Percentiles rank a stretch among this genome's conserved stretches.
phyloP scores from a whole-genome alignment of 2,888 invertebrate genomes.

The Tholera decimalis region DNA sequence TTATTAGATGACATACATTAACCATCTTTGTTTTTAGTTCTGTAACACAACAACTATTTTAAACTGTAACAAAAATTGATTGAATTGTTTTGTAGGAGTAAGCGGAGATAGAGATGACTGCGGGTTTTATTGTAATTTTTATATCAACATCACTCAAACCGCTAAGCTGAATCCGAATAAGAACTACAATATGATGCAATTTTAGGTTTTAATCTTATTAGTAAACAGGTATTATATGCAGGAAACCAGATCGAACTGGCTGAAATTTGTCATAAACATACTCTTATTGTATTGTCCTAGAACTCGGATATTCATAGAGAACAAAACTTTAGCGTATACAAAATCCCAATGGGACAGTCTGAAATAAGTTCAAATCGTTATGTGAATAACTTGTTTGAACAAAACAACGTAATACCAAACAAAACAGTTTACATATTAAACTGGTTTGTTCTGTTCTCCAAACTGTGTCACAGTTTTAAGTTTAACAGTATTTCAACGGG shows the following conservation, averaged over 20 bases:
- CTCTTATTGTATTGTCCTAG: constrained; percentile 20
- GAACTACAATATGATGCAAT: neutral
- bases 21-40: too few relatives aligned
- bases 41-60: too few relatives aligned
- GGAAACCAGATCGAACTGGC: neutral
- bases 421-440: constrained; percentile 42
- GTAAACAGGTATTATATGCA: neutral
- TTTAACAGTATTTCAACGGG: constrained; percentile 20
- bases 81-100: too few relatives aligned
- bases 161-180: neutral
- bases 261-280: neutral
- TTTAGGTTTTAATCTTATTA: constrained; percentile 10
- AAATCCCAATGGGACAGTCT: constrained; percentile 38
- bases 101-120: too few relatives aligned
- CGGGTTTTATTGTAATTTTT: neutral
- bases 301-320: constrained; percentile 19
- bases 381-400: constrained; percentile 24
- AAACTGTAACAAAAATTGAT: too few relatives aligned
- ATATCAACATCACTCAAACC: neutral
- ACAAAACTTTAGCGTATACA: constrained; percentile 18
- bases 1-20: too few relatives aligned
- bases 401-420: constrained; percentile 56
- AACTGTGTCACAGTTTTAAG: constrained; percentile 7
- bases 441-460: constrained; percentile 40
- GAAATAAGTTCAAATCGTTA: constrained; percentile 57